These are phyloP conservation scores for Cinclus cinclus DNA, from an alignment of 2,113 vertebrate genomes.

Conservation along the genomic window DNA sequence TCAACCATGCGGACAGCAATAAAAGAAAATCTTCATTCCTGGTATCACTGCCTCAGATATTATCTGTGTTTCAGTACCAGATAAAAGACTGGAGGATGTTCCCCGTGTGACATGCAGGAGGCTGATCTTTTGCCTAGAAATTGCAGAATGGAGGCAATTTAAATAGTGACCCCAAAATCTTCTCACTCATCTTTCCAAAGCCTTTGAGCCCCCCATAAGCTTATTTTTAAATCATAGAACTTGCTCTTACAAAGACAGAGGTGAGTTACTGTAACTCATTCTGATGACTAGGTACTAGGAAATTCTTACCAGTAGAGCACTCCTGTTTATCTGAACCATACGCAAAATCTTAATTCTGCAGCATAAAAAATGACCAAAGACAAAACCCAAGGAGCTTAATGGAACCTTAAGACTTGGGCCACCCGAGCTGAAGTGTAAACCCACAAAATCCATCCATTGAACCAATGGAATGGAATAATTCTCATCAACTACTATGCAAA, in stretches of 20 bases:
- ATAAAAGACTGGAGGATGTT: not conserved
- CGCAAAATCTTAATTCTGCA: not conserved
- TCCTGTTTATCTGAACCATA: not conserved
- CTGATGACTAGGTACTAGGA: not conserved
- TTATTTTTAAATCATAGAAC: not conserved
- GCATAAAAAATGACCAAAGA: not conserved
- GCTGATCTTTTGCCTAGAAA: not conserved
- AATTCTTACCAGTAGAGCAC: not conserved
- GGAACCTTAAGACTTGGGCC: not conserved
- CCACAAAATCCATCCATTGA: not conserved
- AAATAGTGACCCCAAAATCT: not conserved
- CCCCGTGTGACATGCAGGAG: not conserved
- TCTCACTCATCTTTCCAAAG: not conserved
- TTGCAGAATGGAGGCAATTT: not conserved
- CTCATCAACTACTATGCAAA: not conserved
- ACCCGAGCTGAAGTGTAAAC: not conserved
- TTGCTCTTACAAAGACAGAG: not conserved
- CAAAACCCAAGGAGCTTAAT: rapidly evolving
- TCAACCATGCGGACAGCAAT: not conserved
- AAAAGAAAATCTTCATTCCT: slow-evolving; percentile 11
- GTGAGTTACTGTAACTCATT: not conserved
- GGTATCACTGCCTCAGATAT: rapidly evolving
- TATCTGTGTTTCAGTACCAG: not conserved
- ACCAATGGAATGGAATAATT: not conserved
- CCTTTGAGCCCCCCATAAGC: not conserved